Evolutionary conservation across 1,140 invertebrate species (phyloP).

Genomic region (Onthophagus taurus): DNA sequence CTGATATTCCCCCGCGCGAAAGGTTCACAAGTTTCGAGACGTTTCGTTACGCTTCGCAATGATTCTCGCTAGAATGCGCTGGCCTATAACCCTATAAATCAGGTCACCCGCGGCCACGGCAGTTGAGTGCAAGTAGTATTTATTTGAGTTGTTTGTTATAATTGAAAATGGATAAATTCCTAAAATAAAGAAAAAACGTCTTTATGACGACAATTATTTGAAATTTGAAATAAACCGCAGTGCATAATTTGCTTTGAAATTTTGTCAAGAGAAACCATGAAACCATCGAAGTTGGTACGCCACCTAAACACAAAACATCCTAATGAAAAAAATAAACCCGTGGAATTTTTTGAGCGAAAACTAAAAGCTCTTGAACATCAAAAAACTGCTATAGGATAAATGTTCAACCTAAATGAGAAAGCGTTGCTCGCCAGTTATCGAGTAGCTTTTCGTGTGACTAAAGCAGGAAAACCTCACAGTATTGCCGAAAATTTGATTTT

Average conservation of each 20-base stretch:
- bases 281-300: slow-evolving; percentile 24
- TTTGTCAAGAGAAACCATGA: slow-evolving; percentile 26
- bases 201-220: slow-evolving; percentile 1
- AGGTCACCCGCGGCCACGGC: not conserved
- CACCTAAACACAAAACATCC: slow-evolving; percentile 25
- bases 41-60: not conserved
- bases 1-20: not conserved
- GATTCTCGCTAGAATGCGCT: slow-evolving; percentile 1
- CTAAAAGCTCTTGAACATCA: slow-evolving; percentile 22
- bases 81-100: too few species aligned
- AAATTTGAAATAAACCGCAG: slow-evolving; percentile 9
- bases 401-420: slow-evolving; percentile 19
- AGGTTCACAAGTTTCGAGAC: slow-evolving; percentile 1
- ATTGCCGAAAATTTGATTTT: slow-evolving; percentile 24
- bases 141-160: too few species aligned
- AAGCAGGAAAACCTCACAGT: slow-evolving; percentile 24
- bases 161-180: too few species aligned
- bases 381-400: slow-evolving; percentile 24
- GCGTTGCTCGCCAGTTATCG: slow-evolving; percentile 18
- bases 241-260: slow-evolving; percentile 24
- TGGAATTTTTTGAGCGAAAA: slow-evolving; percentile 27
- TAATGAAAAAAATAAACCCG: slow-evolving; percentile 23
- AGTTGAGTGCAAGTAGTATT: not conserved
- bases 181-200: slow-evolving; percentile 1
- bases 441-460: slow-evolving; percentile 24